Evolutionary conservation across 1,140 invertebrate genomes (phyloP), one percentile per base, ranked within the genome.

Genomic region (Zeugodacus cucurbitae): DNA sequence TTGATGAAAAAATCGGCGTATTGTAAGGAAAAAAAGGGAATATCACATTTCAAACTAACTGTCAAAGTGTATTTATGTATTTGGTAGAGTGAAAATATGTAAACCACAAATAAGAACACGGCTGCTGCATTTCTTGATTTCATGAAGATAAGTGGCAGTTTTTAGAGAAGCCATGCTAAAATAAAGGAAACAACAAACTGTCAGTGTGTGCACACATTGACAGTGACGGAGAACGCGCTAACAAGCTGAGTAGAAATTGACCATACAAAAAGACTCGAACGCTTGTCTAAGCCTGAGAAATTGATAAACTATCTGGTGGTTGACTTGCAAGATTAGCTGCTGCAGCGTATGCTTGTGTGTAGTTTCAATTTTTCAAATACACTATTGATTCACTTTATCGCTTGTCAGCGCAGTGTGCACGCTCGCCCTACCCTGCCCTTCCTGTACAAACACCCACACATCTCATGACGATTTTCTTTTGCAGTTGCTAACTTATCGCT

Each of bases 281-380:
- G 41, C 26, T 11, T 74, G 67, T 22, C 67, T 22, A 34, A 44
- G n/a, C 41, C 10, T 32, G 22, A 44, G 37, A 78, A 44, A 78
- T 44, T 44, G 74, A 78, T 78, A 78, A 78, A 48, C 37, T 44
- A 78, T 37, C 22, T 44, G 48, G 32, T 10, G 17, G 74, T 78
- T 78, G 41, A n/a, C 17, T 26, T 44, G 74, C 41, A 26, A 78
- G 74, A 78, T 78, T 44, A 29, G 41, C 29, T 2, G 62, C 62
- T 29, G 29, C n/a, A 67, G 2, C n/a, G 29, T 14, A 17, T 11
- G 29, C 62, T 32, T 32, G n/a, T 78, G 22, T 2, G n/a, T 2
- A 78, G 48, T 78, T 78, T 78, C 37, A 78, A 48, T 78, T 44
- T 78, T 48, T 48, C 67, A 70, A n/a, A 67, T 26, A 48, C 32